Evolutionary conservation across 2,797 vertebrate genomes (phyloP), one percentile per base, ranked within the genome.

Genomic region (Arvicola amphibius): DNA sequence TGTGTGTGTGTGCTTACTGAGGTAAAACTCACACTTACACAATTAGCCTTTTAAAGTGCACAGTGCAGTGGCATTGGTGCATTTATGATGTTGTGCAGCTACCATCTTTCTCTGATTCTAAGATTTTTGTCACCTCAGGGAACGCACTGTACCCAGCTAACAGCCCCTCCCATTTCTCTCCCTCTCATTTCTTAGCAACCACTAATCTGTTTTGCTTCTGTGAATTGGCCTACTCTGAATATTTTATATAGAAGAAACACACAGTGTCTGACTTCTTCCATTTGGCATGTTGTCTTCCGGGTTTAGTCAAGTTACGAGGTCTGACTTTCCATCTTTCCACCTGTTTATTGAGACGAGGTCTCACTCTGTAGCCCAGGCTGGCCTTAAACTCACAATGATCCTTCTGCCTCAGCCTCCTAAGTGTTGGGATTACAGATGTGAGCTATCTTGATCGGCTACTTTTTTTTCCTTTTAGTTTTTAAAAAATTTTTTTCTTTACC

Each of bases 181-280:
- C 25, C 12, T 25, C 23, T 8, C 27, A 56, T 6, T 90, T 56
- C 59, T 74, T 83, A 40, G 78, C 43, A 84, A 88, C 73, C 46
- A 29, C 43, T 59, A 37, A 67, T 65, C 79, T 94, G 63, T 92
- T 73, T 63, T 81, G 34, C 84, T 43, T 94, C 77, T 46, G n/a
- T n/a, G 61, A 86, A 91, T 83, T 92, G 93, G 59, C 46, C 40
- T 85, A 16, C 91, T 94, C 73, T 69, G 43, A 63, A 85, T 87
- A 87, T 84, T 71, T 96, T 46, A 56, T 51, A 65, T 71, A 19
- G 73, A 88, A 90, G 40, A 69, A 78, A 69, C 65, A 69, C 81
- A 80, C 37, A 67, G 7, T 63, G 23, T 73, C 48, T 80, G 73
- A 61, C 77, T 71, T 92, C 67, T 74, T 73, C 73, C 48, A 23